Percentiles rank a stretch among this genome's conserved stretches.
These are phyloP conservation scores for Sterna hirundo DNA, from an alignment of 2,113 vertebrate genomes.

Conservation along the genomic window DNA sequence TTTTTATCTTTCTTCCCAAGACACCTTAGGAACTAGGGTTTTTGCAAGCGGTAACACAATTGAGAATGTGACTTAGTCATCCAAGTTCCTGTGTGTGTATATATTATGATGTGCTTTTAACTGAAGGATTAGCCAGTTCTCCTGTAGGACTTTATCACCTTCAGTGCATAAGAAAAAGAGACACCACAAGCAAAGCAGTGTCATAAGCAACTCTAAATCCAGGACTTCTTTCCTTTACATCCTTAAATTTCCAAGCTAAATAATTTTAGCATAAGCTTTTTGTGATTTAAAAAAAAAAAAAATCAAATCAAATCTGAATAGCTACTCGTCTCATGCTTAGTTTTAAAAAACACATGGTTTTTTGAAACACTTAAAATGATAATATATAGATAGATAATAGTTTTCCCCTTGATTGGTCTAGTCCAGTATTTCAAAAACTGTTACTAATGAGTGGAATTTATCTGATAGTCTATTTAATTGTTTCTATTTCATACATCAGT, in stretches of 20 bases:
- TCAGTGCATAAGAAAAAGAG: not conserved
- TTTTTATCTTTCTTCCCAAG: not conserved
- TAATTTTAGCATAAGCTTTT: not conserved
- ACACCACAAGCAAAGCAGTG: not conserved
- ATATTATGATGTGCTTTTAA: not conserved
- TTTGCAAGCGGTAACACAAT: not conserved
- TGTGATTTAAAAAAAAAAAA: not conserved
- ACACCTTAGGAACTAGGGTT: not conserved
- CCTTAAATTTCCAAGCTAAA: not conserved
- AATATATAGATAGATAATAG: not conserved
- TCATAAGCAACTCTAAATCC: not conserved
- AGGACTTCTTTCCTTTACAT: not conserved
- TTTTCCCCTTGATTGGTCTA: not conserved
- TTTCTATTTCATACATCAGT: constrained; percentile 40
- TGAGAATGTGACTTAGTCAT: not conserved
- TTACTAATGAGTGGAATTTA: constrained; percentile 21
- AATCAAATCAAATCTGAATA: not conserved
- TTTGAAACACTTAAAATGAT: not conserved
- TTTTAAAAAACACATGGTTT: not conserved
- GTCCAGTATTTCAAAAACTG: not conserved
- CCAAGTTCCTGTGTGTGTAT: not conserved
- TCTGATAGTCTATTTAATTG: constrained; percentile 10
- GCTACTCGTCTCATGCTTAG: not conserved
- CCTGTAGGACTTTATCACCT: not conserved
- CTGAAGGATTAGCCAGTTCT: not conserved